Percentiles rank a stretch among this genome's conserved stretches.
Conservation (phyloP, 2,888 invertebrate species). For the Plusia festucae region DNA sequence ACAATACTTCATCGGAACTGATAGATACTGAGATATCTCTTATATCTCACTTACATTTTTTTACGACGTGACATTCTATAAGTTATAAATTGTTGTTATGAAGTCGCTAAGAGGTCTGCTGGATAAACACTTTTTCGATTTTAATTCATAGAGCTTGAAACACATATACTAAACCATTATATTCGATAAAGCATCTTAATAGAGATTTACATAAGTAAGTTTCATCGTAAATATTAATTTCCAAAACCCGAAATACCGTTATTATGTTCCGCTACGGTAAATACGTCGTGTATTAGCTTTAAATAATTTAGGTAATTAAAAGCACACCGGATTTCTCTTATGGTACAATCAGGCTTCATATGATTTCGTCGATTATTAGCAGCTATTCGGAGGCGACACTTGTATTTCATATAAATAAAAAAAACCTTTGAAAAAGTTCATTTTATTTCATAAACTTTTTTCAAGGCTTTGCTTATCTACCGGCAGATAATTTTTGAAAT, state of each 20-base stretch:
- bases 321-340: conserved; percentile 1
- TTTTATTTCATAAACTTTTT: too few species aligned
- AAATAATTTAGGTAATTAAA: conserved; percentile 6
- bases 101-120: background rate
- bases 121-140: background rate
- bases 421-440: too few species aligned
- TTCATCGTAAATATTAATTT: conserved; percentile 6
- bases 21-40: conserved; percentile 32
- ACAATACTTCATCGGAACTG: conserved; percentile 49
- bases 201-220: background rate
- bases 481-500: too few species aligned
- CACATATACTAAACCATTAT: background rate
- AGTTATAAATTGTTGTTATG: conserved; percentile 3
- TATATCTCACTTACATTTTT: conserved; percentile 18
- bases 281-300: conserved; percentile 10
- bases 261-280: background rate
- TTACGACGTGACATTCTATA: conserved; percentile 3
- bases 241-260: background rate
- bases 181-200: background rate
- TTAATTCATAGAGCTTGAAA: background rate
- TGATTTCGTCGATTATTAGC: background rate
- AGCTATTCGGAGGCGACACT: background rate
- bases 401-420: too few species aligned
- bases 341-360: background rate
- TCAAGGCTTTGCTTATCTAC: too few species aligned